Evolutionary conservation across 1,140 invertebrate species (phyloP).

Genomic region (Wasmannia auropunctata): DNA sequence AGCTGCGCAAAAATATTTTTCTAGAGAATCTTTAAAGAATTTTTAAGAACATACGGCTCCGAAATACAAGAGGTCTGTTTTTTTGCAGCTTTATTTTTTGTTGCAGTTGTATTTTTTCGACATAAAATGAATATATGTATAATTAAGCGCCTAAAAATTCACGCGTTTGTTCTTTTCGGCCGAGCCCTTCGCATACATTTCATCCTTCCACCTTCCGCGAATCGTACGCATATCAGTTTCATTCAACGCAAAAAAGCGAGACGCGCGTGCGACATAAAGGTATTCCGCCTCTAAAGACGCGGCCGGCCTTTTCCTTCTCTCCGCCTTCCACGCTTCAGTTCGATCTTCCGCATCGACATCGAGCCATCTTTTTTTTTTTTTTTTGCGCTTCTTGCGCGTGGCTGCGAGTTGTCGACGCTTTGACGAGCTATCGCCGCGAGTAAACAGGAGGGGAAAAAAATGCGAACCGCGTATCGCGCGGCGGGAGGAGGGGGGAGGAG

Average conservation of each 20-base stretch:
- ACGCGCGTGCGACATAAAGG: slow-evolving; percentile 4
- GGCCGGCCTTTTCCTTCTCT: slow-evolving; percentile 24
- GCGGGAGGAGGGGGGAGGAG: too few species aligned
- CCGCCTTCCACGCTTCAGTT: not conserved
- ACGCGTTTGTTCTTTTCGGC: not conserved
- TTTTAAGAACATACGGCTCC: not conserved
- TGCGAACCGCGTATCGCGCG: not conserved
- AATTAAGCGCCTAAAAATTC: too few species aligned
- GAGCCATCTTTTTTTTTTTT: not conserved
- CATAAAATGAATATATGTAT: not conserved
- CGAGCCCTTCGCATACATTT: not conserved
- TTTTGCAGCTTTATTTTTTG: not conserved
- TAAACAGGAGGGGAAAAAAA: slow-evolving; percentile 59
- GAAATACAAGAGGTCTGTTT: not conserved
- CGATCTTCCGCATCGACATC: not conserved
- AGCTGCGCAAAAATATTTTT: not conserved
- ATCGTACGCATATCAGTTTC: not conserved
- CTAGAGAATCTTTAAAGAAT: too few species aligned
- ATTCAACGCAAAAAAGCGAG: not conserved
- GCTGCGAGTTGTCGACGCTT: slow-evolving; percentile 67
- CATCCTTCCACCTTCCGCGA: not conserved
- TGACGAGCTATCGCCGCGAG: slow-evolving; percentile 65
- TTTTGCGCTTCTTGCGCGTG: slow-evolving; percentile 47
- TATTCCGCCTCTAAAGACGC: slow-evolving; percentile 38
- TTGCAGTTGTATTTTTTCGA: not conserved